Percentiles rank a stretch among this genome's conserved stretches.
These are phyloP conservation scores for Gymnocheta viridis DNA, from an alignment of 2,888 invertebrate species.

Conservation along the genomic window DNA sequence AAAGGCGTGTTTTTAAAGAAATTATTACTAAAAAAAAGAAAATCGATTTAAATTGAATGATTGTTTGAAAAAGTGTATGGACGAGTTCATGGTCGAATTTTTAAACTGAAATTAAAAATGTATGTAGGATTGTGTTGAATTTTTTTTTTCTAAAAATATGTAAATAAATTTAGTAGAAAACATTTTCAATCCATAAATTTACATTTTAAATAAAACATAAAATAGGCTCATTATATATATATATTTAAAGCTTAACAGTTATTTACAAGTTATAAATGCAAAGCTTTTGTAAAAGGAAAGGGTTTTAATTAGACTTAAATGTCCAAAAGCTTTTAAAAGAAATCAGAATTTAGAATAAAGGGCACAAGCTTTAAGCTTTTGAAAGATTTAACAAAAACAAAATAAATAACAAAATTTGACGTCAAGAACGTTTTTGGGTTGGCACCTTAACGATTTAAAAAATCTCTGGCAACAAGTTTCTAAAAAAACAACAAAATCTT, in stretches of 20 bases:
- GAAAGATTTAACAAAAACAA: no score
- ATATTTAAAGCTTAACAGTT: no score
- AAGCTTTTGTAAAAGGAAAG: no score
- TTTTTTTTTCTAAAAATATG: neutral
- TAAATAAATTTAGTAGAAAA: neutral
- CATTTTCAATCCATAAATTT: neutral
- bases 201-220: neutral
- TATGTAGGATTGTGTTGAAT: no score
- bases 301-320: no score
- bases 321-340: neutral
- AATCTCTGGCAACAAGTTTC: no score
- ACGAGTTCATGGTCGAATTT: neutral
- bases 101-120: neutral
- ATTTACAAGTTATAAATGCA: no score
- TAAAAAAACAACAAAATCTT: no score
- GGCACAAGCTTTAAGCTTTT: no score
- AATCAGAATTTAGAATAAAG: neutral
- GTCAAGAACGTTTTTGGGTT: no score
- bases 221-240: neutral
- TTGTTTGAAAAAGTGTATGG: neutral
- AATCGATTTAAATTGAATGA: slow-evolving; percentile 22
- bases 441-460: no score
- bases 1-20: neutral
- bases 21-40: neutral
- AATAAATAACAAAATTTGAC: no score